These are phyloP conservation scores for Suricata suricatta DNA, from an alignment of 2,113 vertebrate species.

Conservation along the genomic window DNA sequence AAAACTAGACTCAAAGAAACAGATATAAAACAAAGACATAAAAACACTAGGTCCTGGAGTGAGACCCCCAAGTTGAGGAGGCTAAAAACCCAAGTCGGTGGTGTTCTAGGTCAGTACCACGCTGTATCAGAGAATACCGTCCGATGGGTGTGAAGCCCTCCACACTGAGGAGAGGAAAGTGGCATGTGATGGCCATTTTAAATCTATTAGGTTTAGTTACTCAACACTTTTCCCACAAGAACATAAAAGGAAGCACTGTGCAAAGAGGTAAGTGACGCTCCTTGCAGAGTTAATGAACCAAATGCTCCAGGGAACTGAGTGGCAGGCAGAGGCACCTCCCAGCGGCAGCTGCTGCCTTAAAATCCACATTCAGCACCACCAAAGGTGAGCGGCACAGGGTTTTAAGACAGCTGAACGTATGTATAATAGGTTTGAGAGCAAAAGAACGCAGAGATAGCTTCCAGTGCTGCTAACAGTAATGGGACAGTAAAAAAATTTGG, in stretches of 20 bases:
- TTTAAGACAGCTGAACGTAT: not conserved
- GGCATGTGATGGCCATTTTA: not conserved
- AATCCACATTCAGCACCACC: not conserved
- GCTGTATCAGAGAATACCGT: not conserved
- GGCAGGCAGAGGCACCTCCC: not conserved
- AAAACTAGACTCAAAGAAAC: not conserved
- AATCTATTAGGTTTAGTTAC: not conserved
- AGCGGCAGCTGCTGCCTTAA: not conserved
- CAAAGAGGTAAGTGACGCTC: not conserved
- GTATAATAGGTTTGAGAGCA: not conserved
- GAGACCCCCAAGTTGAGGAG: not conserved
- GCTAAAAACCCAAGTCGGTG: not conserved
- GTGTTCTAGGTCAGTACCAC: not conserved
- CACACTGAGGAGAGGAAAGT: not conserved
- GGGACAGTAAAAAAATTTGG: not conserved
- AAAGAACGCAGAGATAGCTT: not conserved
- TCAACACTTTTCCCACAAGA: not conserved
- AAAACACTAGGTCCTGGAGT: not conserved
- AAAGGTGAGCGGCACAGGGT: not conserved
- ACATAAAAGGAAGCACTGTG: constrained; percentile 2
- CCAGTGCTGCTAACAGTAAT: not conserved
- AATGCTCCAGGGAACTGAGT: not conserved
- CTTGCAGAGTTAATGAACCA: not conserved
- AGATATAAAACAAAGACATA: not conserved
- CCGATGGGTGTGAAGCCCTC: not conserved